Base-by-base conservation (phyloP, 2,888 invertebrate species). In the Pollenia amentaria region DNA sequence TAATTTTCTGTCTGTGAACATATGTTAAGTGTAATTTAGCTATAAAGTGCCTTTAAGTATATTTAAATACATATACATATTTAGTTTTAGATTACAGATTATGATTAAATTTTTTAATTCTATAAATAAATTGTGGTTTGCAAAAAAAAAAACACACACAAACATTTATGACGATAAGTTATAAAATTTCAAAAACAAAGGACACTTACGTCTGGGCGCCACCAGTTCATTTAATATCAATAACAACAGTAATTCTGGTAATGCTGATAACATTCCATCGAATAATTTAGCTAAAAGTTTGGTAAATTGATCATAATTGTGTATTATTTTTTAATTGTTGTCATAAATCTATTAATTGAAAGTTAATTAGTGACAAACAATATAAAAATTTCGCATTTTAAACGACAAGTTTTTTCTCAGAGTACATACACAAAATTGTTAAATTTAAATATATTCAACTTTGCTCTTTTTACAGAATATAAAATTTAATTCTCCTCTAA, bases 321-420 rank as follows among this genome's bases (percentile, higher is more conserved):
- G 11, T 55, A 21, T 42, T 51, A 4, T 29, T 38, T 65, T 44
- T 42, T 46, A 18, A 46, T 79, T 60, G 48, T 8, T 79, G 67
- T 65, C 67, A n/a, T 38, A 29, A 14, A 67, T 46, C n/a, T 57
- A 44, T 65, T 57, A 72, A 73, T 72, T 77, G 78, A 84, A 83
- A 76, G 57, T 76, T 70, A 83, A 79, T 64, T 64, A 76, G 75
- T 78, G 77, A 78, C 57, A 67, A 29, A 29, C 67, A 67, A 78
- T 67, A 57, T 78, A 67, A 57, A 57, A 57, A 48, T 18, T 3
- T 11, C 55, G 29, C 29, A 29, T 6, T 29, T 29, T 7, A 7
- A 73, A 72, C 38, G 51, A 67, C 65, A 53, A 16, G 10, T 53
- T 16, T 53, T 10, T 53, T 9, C 3, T 8, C 9, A 16, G 16